Conservation (phyloP, 2,113 vertebrate species). For the Raja brachyura region DNA sequence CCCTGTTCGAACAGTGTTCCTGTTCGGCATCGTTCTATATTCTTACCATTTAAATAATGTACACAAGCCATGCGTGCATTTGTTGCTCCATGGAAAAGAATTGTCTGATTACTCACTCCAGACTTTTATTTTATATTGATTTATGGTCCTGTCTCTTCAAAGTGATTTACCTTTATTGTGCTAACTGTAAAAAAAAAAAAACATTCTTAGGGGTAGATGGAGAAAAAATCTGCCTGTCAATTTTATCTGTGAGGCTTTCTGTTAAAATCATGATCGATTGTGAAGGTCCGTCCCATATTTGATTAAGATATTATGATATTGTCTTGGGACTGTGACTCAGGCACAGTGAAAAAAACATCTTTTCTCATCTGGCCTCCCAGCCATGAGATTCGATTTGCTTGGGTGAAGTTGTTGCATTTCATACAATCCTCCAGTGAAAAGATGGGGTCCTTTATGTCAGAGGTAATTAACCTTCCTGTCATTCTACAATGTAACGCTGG, state of each 20-base stretch:
- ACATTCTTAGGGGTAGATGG: background rate
- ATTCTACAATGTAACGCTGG: background rate
- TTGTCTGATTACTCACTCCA: conserved; percentile 1
- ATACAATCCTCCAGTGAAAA: conserved; percentile 23
- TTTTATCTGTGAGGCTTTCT: conserved; percentile 20
- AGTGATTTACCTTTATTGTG: background rate
- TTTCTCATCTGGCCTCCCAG: background rate
- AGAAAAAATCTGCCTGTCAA: background rate
- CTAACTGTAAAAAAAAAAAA: background rate
- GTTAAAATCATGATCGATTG: background rate
- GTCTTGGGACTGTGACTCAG: background rate
- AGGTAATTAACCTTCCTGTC: conserved; percentile 24
- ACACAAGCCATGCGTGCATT: background rate
- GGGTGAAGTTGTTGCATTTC: background rate
- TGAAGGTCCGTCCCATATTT: background rate
- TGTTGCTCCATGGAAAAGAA: conserved; percentile 12
- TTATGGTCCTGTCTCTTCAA: background rate
- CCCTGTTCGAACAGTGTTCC: too few species aligned
- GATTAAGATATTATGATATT: conserved; percentile 11
- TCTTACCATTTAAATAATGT: background rate
- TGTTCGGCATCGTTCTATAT: too few species aligned
- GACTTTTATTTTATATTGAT: background rate
- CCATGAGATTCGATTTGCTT: conserved; percentile 21
- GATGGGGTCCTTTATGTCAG: background rate
- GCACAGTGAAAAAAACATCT: background rate